phyloP scores from a whole-genome alignment of 2,797 vertebrate genomes.

The Danio tinwini region DNA sequence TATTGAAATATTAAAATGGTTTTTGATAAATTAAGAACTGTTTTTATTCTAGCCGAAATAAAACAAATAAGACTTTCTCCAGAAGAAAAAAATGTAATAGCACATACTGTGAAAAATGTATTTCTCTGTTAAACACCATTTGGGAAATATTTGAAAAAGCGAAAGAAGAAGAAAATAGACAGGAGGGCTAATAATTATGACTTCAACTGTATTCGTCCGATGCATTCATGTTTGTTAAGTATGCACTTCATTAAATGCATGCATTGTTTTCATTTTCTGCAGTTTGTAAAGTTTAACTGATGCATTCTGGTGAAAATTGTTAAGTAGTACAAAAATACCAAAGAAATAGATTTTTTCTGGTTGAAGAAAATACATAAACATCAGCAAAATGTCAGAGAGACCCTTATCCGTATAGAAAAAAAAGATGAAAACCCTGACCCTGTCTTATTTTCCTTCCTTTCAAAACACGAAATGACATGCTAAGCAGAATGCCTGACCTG shows the following conservation, averaged over 20 bases:
- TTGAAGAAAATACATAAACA: background rate
- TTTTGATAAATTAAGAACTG: no score
- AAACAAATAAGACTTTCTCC: no score
- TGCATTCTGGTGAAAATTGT: background rate
- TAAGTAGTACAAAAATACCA: background rate
- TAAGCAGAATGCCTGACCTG: background rate
- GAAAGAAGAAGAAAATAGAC: no score
- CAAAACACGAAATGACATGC: slow-evolving; percentile 3
- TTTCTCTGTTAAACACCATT: no score
- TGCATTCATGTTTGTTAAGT: background rate
- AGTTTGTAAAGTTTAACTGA: background rate
- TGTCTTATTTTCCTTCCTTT: background rate
- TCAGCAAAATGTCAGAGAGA: slow-evolving; percentile 2
- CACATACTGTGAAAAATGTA: no score
- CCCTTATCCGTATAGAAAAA: background rate
- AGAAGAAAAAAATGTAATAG: no score
- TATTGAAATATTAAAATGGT: no score
- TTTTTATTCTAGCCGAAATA: no score
- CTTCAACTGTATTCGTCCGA: no score
- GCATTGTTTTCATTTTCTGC: background rate
- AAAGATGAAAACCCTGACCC: background rate
- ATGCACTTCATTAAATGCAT: background rate
- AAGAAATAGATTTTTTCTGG: background rate
- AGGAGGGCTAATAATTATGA: no score
- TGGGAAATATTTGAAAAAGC: no score